Evolutionary conservation across 2,888 invertebrate species (phyloP).

Genomic region (Chrysotoxum bicinctum): DNA sequence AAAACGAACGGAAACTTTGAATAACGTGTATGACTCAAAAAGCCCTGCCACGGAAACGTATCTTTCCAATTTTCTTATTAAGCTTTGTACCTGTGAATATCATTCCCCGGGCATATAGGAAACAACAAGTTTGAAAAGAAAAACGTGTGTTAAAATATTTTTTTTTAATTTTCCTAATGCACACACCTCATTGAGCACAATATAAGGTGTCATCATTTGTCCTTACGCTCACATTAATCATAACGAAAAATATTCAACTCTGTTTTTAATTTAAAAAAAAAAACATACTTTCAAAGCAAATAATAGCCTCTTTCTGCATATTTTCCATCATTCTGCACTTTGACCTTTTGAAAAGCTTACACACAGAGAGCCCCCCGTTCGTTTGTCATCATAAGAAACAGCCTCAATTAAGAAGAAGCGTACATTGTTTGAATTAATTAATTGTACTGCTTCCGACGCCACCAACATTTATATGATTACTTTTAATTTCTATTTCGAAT

Average conservation of each 20-base stretch:
- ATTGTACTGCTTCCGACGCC: constrained; percentile 70
- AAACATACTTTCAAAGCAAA: constrained; percentile 46
- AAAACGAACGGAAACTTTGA: not conserved
- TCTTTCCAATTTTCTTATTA: not conserved
- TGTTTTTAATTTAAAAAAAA: not conserved
- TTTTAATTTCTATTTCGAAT: constrained; percentile 62
- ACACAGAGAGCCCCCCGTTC: not conserved
- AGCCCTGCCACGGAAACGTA: not conserved
- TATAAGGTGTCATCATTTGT: constrained; percentile 24
- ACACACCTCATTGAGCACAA: constrained; percentile 60
- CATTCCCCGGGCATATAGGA: not conserved
- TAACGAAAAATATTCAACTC: not conserved
- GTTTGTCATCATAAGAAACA: constrained; percentile 6
- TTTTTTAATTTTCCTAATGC: constrained; percentile 68
- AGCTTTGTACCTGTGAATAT: not conserved
- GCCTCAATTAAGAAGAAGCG: constrained; percentile 56
- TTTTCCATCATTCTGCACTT: constrained; percentile 47
- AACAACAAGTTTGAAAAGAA: not conserved
- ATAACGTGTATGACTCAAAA: not conserved
- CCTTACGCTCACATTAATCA: not conserved
- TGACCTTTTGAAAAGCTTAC: constrained; percentile 58
- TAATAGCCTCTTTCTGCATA: constrained; percentile 29
- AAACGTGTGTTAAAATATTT: not conserved
- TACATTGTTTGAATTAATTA: constrained; percentile 63
- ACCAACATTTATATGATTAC: constrained; percentile 28